Evolutionary conservation across 1,140 invertebrate species (phyloP).

Genomic region (Drosophila nigrodunni): DNA sequence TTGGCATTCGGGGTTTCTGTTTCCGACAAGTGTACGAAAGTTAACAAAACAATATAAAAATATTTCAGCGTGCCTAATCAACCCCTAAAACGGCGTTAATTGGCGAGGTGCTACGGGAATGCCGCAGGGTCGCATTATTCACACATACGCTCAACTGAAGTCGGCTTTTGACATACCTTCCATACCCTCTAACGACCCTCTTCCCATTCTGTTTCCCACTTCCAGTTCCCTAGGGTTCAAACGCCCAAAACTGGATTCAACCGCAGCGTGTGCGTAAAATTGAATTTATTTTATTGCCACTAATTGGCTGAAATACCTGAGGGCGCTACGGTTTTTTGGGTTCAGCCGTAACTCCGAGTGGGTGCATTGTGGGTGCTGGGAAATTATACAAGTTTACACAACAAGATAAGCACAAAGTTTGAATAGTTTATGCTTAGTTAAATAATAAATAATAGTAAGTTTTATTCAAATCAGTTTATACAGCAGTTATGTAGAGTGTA

Average conservation of each 20-base stretch:
- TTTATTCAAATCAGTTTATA: too few species aligned
- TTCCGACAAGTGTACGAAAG: conserved; percentile 63
- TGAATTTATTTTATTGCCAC: conserved; percentile 84
- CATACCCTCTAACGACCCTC: not conserved
- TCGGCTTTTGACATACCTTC: too few species aligned
- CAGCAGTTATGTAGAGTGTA: too few species aligned
- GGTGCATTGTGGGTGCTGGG: conserved; percentile 8
- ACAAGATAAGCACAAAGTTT: conserved; percentile 16
- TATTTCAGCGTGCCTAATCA: conserved; percentile 80
- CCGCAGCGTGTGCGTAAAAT: conserved; percentile 70
- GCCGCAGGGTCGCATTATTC: conserved; percentile 75
- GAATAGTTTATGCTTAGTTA: conserved; percentile 17
- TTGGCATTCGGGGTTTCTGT: conserved; percentile 19
- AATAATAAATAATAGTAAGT: not conserved
- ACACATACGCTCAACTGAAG: conserved; percentile 77
- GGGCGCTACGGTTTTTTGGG: conserved; percentile 42
- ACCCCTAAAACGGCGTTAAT: conserved; percentile 82
- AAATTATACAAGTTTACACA: not conserved
- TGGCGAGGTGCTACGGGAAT: conserved; percentile 53
- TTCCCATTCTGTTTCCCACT: not conserved
- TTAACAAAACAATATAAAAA: conserved; percentile 65
- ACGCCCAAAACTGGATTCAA: conserved; percentile 26
- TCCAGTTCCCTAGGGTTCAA: conserved; percentile 37
- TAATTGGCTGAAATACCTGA: conserved; percentile 84
- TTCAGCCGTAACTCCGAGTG: not conserved